Percentiles rank a stretch among this genome's conserved stretches.
Conservation (phyloP, 23 tunicate genomes). For the Phallusia fumigata region DNA sequence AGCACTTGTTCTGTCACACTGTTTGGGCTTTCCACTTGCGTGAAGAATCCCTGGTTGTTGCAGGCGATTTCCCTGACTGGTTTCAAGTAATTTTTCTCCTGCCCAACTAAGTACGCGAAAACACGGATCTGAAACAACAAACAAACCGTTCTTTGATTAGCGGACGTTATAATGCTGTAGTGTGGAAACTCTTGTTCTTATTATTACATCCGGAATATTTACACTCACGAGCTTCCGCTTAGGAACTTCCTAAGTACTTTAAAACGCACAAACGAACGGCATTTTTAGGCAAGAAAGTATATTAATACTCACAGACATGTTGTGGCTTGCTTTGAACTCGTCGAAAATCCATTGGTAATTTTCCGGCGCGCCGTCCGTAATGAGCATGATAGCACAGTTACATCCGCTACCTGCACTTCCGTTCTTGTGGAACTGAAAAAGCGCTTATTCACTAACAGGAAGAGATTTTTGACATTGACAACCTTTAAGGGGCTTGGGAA, state of each 20-base stretch:
- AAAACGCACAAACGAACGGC: no score
- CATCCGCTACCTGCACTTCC: slow-evolving; percentile 18
- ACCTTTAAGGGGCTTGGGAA: no score
- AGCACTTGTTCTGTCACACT: slow-evolving; percentile 75
- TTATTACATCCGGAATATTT: no score
- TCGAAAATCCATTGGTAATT: slow-evolving; percentile 52
- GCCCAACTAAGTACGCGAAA: slow-evolving; percentile 73
- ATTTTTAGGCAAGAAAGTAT: no score
- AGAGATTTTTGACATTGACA: no score
- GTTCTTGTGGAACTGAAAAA: slow-evolving; percentile 32
- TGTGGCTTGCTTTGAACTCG: neutral
- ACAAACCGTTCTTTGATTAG: no score
- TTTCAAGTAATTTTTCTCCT: slow-evolving; percentile 52
- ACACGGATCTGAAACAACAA: slow-evolving; percentile 54
- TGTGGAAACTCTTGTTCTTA: no score
- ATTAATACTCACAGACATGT: neutral
- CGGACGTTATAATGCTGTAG: no score
- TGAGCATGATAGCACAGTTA: slow-evolving; percentile 54
- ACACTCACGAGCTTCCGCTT: no score
- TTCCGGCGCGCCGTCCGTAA: slow-evolving; percentile 86
- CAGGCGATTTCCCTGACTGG: slow-evolving; percentile 74
- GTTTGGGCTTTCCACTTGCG: slow-evolving; percentile 71
- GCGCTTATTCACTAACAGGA: no score
- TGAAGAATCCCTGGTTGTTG: slow-evolving; percentile 71
- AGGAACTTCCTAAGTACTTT: no score